A percentile compares a stretch with the other conserved stretches of the same genome.
phyloP scores from a whole-genome alignment of 2,113 vertebrate species.

The Prietella phreatophila region DNA sequence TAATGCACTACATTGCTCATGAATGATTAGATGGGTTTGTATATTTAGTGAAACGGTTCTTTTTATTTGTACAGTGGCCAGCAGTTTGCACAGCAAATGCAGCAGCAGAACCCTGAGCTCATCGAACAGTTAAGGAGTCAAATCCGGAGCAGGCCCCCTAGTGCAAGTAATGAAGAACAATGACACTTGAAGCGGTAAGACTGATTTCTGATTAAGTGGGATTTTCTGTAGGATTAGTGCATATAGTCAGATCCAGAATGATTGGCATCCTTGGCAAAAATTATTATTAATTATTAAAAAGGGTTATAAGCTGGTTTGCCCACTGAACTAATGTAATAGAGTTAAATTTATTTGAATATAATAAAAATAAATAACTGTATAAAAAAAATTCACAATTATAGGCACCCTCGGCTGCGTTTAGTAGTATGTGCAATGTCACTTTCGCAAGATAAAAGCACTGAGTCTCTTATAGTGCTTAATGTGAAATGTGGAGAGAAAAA shows the following conservation, averaged over 20 bases:
- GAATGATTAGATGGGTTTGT: neutral
- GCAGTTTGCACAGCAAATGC: constrained; percentile 97
- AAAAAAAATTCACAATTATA: neutral
- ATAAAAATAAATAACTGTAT: neutral
- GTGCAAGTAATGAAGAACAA: constrained; percentile 86
- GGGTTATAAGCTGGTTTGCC: neutral
- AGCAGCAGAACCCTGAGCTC: constrained; percentile 93
- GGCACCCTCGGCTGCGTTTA: neutral
- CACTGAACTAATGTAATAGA: neutral
- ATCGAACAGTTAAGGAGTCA: constrained; percentile 93
- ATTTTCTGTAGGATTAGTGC: neutral
- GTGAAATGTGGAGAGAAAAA: no score
- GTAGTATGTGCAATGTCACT: neutral
- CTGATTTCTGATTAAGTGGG: neutral
- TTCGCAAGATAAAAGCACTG: neutral
- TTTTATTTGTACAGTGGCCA: constrained; percentile 76
- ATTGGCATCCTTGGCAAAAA: neutral
- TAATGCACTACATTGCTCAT: neutral
- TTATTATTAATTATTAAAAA: neutral
- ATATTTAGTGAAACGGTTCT: neutral
- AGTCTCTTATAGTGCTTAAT: neutral
- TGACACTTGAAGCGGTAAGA: constrained; percentile 59
- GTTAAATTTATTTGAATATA: neutral
- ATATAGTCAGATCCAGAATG: neutral
- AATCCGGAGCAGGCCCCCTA: constrained; percentile 87